phyloP scores from a whole-genome alignment of 2,888 invertebrate species.

The Cephus sareptanus region DNA sequence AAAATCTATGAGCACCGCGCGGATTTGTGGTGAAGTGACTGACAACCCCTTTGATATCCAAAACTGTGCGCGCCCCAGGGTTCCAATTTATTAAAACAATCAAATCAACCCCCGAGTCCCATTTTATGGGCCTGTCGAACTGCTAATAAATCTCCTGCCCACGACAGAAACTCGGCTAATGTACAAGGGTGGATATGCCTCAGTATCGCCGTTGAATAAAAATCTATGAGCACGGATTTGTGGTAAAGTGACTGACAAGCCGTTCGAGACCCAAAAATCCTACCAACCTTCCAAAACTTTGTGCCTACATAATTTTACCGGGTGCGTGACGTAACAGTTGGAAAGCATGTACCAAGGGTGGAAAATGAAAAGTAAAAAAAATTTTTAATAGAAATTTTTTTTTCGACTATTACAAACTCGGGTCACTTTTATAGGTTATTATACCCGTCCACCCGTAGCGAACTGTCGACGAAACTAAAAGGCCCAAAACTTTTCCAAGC shows the following conservation, averaged over 20 bases:
- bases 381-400: background rate
- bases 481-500: background rate
- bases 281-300: background rate
- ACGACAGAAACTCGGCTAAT: too few species aligned
- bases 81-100: background rate
- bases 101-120: background rate
- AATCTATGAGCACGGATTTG: too few species aligned
- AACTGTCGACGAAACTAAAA: background rate
- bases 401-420: background rate
- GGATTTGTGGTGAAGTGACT: background rate
- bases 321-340: background rate
- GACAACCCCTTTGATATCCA: background rate
- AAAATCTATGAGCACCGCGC: too few species aligned
- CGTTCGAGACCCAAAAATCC: background rate
- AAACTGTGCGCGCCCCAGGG: too few species aligned
- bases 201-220: too few species aligned
- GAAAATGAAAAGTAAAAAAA: background rate
- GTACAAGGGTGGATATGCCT: too few species aligned
- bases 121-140: too few species aligned
- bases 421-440: background rate
- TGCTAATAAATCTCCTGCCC: too few species aligned
- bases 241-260: too few species aligned
- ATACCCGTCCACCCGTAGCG: background rate
- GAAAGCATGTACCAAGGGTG: background rate
- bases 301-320: background rate